Conservation (phyloP, 2,888 invertebrate genomes). For the Drosophila bunnanda region DNA sequence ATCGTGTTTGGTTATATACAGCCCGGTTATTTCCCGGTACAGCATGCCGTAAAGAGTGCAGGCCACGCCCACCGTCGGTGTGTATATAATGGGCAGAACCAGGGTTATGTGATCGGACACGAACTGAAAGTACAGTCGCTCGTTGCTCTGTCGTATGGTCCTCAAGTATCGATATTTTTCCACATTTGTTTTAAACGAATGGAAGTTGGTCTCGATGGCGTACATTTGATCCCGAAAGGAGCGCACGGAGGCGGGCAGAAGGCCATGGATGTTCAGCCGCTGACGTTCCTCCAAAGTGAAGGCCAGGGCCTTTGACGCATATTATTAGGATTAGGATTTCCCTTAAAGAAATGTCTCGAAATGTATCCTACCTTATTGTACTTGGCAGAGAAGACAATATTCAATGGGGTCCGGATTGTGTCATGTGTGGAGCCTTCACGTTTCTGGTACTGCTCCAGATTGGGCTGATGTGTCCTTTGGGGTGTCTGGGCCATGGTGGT, state of each 20-base stretch:
- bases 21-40: conserved; percentile 93
- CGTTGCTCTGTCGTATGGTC: conserved; percentile 92
- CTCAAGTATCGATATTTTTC: conserved; percentile 96
- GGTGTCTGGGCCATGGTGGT: neutral
- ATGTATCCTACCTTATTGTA: conserved; percentile 57
- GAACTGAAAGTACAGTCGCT: conserved; percentile 95
- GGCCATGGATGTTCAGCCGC: conserved; percentile 95
- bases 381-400: conserved; percentile 25
- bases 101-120: conserved; percentile 92
- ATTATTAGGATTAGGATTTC: too few species aligned
- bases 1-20: conserved; percentile 86
- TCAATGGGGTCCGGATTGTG: conserved; percentile 81
- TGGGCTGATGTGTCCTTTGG: neutral
- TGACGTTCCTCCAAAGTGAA: conserved; percentile 93
- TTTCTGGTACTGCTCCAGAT: neutral
- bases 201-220: conserved; percentile 91
- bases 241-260: conserved; percentile 95
- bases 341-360: too few species aligned
- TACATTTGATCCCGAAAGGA: conserved; percentile 93
- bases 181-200: conserved; percentile 92
- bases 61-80: conserved; percentile 97
- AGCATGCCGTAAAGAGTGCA: conserved; percentile 97
- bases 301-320: conserved; percentile 46
- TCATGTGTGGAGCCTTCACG: neutral
- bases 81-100: conserved; percentile 98